Base-by-base conservation (phyloP, 2,113 vertebrate species). In the Equus przewalskii region DNA sequence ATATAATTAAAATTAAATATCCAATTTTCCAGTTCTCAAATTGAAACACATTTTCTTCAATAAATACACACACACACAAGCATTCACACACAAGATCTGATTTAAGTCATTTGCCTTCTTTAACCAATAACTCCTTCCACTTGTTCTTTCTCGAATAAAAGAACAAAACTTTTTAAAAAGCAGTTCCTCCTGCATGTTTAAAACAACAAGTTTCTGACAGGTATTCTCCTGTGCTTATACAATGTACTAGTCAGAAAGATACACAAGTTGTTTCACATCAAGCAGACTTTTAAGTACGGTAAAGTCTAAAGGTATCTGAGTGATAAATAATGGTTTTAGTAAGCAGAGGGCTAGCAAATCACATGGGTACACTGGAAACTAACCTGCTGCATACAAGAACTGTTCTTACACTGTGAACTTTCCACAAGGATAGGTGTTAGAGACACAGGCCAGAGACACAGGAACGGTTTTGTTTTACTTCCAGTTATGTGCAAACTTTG, bases 51-150 rank as follows among this genome's bases (percentile, higher is more conserved):
- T 91, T 96, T 89, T 93, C 69, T 96, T 84, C 19, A 92, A 33
- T 94, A 96, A 62, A 94, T 83, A 93, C 49, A 93, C 9, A 51
- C 7, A 21, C 36, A 58, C 26, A 6, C 36, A 94, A 56, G 92
- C 33, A 41, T 54, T 73, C 33, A 96, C 64, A 58, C 70, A 67
- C 8, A 93, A 97, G 80, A 67, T 58, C 49, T 0, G 65, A 96
- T 85, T 93, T 97, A 97, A 98, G 98, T 80, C 91, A 98, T 98
- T 95, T 98, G 95, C 98, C 97, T 72, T 88, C 26, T 98, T 84
- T 60, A 95, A 70, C 92, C 67, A 97, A 11, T 83, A 89, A 79
- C 80, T 21, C 0, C 78, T 97, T 98, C 41, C 69, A 6, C 44
- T 92, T 96, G 85, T 72, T 84, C 65, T 46, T 89, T 97, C 67